A percentile compares a stretch with the other conserved stretches of the same genome.
phyloP scores from a whole-genome alignment of 2,797 vertebrate species.

The Rhinophrynus dorsalis region DNA sequence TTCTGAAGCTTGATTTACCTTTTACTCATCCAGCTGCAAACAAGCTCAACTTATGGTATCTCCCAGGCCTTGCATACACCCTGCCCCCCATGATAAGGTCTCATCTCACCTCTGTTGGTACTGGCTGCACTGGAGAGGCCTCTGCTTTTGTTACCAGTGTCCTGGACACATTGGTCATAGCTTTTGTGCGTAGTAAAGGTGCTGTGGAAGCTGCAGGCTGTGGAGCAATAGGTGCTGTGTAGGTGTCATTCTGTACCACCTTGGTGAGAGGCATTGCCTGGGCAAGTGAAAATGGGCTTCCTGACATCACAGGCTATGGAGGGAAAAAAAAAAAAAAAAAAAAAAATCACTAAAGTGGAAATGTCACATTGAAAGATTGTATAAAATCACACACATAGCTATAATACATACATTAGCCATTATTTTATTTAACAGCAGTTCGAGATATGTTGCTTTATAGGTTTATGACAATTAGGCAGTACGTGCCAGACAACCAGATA shows the following conservation, averaged over 20 bases:
- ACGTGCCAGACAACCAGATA: too few species aligned
- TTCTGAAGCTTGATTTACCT: too few species aligned
- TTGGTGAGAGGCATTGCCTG: slow-evolving; percentile 85
- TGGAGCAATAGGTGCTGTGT: slow-evolving; percentile 76
- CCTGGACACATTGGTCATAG: slow-evolving; percentile 81
- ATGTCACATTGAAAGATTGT: too few species aligned
- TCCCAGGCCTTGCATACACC: too few species aligned
- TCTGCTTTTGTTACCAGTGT: slow-evolving; percentile 83
- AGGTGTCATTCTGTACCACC: slow-evolving; percentile 93
- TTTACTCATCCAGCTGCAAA: too few species aligned
- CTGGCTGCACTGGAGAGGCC: slow-evolving; percentile 62
- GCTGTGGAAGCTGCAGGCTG: slow-evolving; percentile 52
- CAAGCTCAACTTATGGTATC: too few species aligned
- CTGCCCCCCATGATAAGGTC: too few species aligned
- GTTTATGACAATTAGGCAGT: too few species aligned
- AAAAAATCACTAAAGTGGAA: background rate
- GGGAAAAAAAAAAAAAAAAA: slow-evolving; percentile 1
- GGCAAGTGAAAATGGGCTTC: slow-evolving; percentile 79
- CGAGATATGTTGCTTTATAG: too few species aligned
- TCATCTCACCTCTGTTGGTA: slow-evolving; percentile 63
- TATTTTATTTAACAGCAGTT: too few species aligned
- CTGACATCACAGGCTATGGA: slow-evolving; percentile 69
- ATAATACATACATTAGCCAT: too few species aligned
- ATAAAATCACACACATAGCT: too few species aligned
- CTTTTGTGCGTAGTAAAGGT: slow-evolving; percentile 64